phyloP scores from a whole-genome alignment of 2,888 invertebrate genomes.

The Platycheirus albimanus region DNA sequence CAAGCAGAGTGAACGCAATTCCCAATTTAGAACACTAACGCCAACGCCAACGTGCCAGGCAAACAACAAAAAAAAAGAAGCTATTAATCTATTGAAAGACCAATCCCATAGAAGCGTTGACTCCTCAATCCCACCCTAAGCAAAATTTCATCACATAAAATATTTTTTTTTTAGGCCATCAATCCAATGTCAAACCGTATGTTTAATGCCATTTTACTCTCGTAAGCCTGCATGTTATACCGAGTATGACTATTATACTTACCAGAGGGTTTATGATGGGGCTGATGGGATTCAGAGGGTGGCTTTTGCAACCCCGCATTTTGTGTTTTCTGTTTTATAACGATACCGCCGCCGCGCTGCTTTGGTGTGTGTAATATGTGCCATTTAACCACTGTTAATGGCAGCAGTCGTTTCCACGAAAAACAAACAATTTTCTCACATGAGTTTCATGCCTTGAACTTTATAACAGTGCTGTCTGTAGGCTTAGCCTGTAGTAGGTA shows the following conservation, averaged over 20 bases:
- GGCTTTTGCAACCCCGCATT: constrained; percentile 22
- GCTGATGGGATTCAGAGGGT: constrained; percentile 20
- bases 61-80: not conserved
- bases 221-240: not conserved
- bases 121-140: not conserved
- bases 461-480: not conserved
- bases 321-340: no score
- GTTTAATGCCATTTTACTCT: constrained; percentile 36
- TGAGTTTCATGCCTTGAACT: constrained; percentile 51
- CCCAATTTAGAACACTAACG: no score
- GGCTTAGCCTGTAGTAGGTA: not conserved
- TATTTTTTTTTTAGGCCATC: constrained; percentile 25
- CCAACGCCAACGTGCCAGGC: not conserved
- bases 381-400: constrained; percentile 67
- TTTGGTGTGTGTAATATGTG: constrained; percentile 52
- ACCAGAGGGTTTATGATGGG: constrained; percentile 17
- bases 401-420: constrained; percentile 67
- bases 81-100: constrained; percentile 11
- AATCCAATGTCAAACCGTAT: constrained; percentile 59
- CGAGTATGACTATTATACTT: constrained; percentile 4
- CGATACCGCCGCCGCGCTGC: no score
- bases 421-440: constrained; percentile 70
- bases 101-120: not conserved
- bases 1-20: no score
- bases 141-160: constrained; percentile 17